Conservation (phyloP, 2,888 invertebrate genomes). For the Netelia inedita region DNA sequence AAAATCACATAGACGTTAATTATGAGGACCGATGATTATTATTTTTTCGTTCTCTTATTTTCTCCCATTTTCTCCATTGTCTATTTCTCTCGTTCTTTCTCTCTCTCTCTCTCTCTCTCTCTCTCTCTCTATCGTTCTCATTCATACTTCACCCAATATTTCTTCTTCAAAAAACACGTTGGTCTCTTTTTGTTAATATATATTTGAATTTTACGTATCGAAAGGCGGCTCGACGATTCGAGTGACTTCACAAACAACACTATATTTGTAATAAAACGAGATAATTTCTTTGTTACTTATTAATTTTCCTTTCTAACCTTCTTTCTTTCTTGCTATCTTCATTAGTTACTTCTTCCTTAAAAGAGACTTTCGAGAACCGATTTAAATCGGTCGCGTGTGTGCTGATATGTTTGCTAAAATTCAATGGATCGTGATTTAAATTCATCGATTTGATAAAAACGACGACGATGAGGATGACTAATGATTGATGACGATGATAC, state of each 20-base stretch:
- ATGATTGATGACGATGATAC: conserved; percentile 4
- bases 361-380: neutral
- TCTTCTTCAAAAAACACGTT: conserved; percentile 53
- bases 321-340: neutral
- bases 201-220: conserved; percentile 48
- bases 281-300: conserved; percentile 2
- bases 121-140: conserved; percentile 6
- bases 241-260: conserved; percentile 40
- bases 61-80: conserved; percentile 23
- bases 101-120: conserved; percentile 33
- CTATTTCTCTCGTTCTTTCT: conserved; percentile 7
- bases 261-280: conserved; percentile 11
- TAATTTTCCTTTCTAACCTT: neutral
- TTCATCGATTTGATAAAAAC: neutral
- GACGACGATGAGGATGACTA: neutral
- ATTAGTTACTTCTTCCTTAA: neutral
- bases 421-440: neutral
- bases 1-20: conserved; percentile 83
- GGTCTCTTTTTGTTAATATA: conserved; percentile 47
- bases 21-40: conserved; percentile 74
- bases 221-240: conserved; percentile 63
- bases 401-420: conserved; percentile 65
- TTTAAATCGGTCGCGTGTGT: conserved; percentile 12
- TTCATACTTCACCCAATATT: conserved; percentile 46
- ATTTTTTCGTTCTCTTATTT: conserved; percentile 30